These are phyloP conservation scores for Musca domestica DNA, from an alignment of 1,140 invertebrate genomes.

Conservation along the genomic window DNA sequence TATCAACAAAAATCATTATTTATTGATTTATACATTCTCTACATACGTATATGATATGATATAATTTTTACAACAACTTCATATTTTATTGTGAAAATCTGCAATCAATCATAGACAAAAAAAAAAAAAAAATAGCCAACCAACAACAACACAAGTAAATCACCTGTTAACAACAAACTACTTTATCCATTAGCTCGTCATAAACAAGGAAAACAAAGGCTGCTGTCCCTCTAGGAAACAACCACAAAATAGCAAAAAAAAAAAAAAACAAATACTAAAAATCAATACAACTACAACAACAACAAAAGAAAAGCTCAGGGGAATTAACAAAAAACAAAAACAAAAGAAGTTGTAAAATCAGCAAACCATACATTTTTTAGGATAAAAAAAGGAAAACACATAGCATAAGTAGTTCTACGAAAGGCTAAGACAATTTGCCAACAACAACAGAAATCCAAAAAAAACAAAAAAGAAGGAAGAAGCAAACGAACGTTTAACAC, in stretches of 20 bases:
- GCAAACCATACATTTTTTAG: not conserved
- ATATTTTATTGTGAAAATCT: not conserved
- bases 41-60: constrained; percentile 2
- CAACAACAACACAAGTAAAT: too few species aligned
- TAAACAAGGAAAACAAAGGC: constrained; percentile 16
- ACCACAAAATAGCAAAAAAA: not conserved
- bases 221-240: constrained; percentile 16
- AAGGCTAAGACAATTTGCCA: constrained; percentile 5
- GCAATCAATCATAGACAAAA: constrained; percentile 2
- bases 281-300: too few species aligned
- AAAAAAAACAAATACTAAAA: not conserved
- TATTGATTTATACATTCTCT: not conserved
- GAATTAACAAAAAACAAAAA: not conserved
- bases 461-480: not conserved
- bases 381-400: not conserved
- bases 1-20: not conserved
- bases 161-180: not conserved
- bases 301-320: constrained; percentile 16
- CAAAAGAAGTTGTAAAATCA: not conserved
- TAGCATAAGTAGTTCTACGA: not conserved
- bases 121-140: not conserved
- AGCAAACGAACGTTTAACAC: too few species aligned
- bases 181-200: constrained; percentile 1
- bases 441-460: constrained; percentile 2
- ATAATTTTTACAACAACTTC: constrained; percentile 9